Evolutionary conservation across 2,113 vertebrate species (phyloP).

Genomic region (Cyrtonyx montezumae): DNA sequence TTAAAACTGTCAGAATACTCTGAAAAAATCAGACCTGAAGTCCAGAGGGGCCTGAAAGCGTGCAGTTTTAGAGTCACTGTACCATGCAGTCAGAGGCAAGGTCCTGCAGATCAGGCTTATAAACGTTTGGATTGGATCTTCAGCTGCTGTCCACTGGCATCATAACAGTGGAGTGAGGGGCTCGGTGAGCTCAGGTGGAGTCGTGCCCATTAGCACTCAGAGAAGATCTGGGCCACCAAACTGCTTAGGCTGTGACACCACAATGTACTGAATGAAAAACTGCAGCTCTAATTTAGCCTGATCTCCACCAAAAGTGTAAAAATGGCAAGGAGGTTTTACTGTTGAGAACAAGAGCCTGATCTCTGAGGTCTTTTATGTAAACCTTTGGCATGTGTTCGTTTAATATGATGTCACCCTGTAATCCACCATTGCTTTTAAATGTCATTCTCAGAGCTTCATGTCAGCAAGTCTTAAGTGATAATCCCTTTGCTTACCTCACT

Average conservation of each 20-base stretch:
- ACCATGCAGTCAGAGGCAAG: background rate
- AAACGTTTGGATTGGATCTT: background rate
- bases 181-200: background rate
- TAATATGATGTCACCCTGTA: conserved; percentile 65
- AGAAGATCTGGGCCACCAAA: background rate
- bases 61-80: background rate
- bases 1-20: background rate
- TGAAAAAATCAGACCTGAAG: background rate
- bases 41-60: background rate
- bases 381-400: conserved; percentile 60
- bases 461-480: conserved; percentile 67
- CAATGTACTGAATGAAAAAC: conserved; percentile 1
- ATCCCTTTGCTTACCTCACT: conserved; percentile 70
- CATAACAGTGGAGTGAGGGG: accelerated
- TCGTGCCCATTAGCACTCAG: background rate
- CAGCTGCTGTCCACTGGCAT: background rate
- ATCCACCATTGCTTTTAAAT: conserved; percentile 70
- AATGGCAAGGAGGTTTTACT: background rate
- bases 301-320: background rate
- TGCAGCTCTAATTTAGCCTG: background rate
- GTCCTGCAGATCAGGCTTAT: background rate
- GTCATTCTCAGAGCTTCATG: conserved; percentile 66
- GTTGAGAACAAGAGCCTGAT: conserved; percentile 39
- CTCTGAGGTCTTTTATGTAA: conserved; percentile 57
- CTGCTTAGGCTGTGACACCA: background rate